Evolutionary conservation across 37 sponge, comb jelly and placozoan species (phyloP), one percentile per base, ranked within the genome.

Genomic region (Hexactinellida sp.): DNA sequence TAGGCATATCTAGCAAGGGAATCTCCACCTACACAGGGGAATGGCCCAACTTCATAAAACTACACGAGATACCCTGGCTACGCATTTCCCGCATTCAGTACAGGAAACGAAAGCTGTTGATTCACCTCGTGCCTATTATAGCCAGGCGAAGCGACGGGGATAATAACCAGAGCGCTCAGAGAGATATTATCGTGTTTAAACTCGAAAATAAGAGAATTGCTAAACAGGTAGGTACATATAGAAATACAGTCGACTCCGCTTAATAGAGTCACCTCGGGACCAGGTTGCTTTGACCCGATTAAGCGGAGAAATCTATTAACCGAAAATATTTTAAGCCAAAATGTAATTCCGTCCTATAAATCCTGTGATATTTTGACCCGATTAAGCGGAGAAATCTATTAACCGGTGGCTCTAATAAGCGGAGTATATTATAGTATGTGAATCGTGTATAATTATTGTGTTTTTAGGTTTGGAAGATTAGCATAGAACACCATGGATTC

Each of bases 21-120:
- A 63, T 63, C 25, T 21, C 21, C 5, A 63, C 76, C 28, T n/a
- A 63, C 76, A 63, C 76, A n/a, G 76, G 76, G 13, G 76, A 63
- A 63, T 63, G 76, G 76, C 76, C 76, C 19, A 63, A 63, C 76
- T n/a, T 63, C 30, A n/a, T 63, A n/a, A 63, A 63, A 63, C 76
- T 63, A 25, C 76, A 63, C 30, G 76, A 63, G 76, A 63, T 63
- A 7, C 76, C 76, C 3, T 63, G 76, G 76, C 76, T 63, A n/a
- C 76, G 76, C 5, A 63, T 63, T 32, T 63, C 76, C 34, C 76
- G 76, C 5, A 63, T 63, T 21, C 19, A 63, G 34, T 63, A 63
- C 76, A 10, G 30, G 76, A 63, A 63, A n/a, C 3, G 34, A 32
- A 63, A 63, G 34, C 76, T 63, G 34, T n/a, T 63, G 28, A 63